Base-by-base conservation (phyloP, 2,888 invertebrate genomes). In the Lagria hirta region DNA sequence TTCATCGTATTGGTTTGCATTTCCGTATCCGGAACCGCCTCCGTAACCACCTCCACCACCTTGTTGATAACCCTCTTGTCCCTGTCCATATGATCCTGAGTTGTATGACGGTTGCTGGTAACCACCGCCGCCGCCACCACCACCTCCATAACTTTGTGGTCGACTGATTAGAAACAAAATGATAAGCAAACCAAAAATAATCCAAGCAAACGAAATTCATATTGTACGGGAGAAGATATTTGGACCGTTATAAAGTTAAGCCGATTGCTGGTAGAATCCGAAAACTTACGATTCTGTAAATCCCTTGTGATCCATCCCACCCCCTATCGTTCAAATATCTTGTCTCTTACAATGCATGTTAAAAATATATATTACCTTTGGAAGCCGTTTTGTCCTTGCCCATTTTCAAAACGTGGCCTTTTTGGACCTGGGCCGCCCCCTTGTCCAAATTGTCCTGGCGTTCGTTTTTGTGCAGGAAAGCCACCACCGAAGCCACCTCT, bases 351-450 rank as follows among this genome's bases (percentile, higher is more conserved):
- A n/a, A n/a, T n/a, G n/a, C n/a, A n/a, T n/a, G n/a, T n/a, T n/a
- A n/a, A n/a, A n/a, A n/a, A n/a, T n/a, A n/a, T n/a, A n/a, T n/a
- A n/a, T 49, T 44, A 60, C 57, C 56, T 54, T 49, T 63, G 62
- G 43, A 58, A 65, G 41, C 67, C 67, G 52, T 67, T 67, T 33
- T 61, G 56, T 6, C 55, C 45, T 22, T 51, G 54, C 42, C 53
- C 54, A 43, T 62, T 61, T 20, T 65, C 66, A 42, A 61, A 66
- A 30, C 66, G 45, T 3, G 62, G 62, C 33, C 66, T 59, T 40
- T 66, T 66, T 1, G 53, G 47, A 21, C 61, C 61, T 5, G 58
- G 60, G 4, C 63, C 64, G n/a, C 60, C 57, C 2, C 57, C 58
- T 38, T 51, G 52, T 6, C 58, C 60, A 32, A 50, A 58, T 18